phyloP scores from a whole-genome alignment of 2,888 invertebrate species.

The Hedychridium roseum region DNA sequence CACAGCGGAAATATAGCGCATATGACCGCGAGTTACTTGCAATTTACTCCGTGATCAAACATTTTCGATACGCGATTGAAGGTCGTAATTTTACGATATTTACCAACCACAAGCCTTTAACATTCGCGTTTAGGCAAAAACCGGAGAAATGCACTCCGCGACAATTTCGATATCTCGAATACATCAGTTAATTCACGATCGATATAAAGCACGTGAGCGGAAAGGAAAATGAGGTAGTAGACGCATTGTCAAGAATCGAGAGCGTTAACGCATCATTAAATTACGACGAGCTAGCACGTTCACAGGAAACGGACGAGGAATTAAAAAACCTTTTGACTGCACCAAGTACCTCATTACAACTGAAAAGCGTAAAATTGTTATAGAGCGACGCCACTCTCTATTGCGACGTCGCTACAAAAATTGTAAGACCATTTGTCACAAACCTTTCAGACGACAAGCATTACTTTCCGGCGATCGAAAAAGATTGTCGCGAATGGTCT shows the following conservation, averaged over 20 bases:
- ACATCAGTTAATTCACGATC: constrained; percentile 11
- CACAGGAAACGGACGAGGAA: neutral
- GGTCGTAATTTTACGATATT: constrained; percentile 8
- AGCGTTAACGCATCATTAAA: constrained; percentile 1
- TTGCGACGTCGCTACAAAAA: constrained; percentile 18
- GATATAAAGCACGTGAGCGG: constrained; percentile 6
- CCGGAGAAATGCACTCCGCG: constrained; percentile 26
- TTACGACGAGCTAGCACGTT: neutral
- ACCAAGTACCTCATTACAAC: too few relatives aligned
- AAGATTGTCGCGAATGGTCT: constrained; percentile 50
- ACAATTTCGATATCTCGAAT: constrained; percentile 35
- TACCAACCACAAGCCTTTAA: constrained; percentile 15
- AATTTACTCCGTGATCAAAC: constrained; percentile 12
- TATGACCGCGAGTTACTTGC: constrained; percentile 30
- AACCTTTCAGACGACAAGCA: constrained; percentile 14
- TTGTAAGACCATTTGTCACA: constrained; percentile 27
- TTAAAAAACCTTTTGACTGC: too few relatives aligned
- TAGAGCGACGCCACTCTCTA: too few relatives aligned
- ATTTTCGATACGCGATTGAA: constrained; percentile 15
- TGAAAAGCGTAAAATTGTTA: too few relatives aligned
- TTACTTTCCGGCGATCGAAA: constrained; percentile 42
- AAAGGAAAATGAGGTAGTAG: neutral
- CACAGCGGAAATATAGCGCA: constrained; percentile 33
- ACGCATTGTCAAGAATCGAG: constrained; percentile 8
- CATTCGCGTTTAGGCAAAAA: constrained; percentile 19